phyloP scores from a whole-genome alignment of 2,888 invertebrate species.

The Ditula angustiorana region DNA sequence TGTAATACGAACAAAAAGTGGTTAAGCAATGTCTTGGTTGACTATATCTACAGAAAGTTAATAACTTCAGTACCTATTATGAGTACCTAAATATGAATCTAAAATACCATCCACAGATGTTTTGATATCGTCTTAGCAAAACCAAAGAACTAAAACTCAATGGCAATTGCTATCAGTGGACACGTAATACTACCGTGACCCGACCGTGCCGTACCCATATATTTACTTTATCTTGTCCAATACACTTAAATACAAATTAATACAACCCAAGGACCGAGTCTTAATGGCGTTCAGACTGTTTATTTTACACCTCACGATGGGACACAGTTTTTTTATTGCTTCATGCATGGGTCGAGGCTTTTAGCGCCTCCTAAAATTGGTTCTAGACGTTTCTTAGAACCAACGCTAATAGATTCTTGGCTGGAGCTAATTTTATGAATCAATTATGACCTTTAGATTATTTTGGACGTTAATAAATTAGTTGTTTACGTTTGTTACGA shows the following conservation, averaged over 20 bases:
- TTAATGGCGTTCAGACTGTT: conserved; percentile 81
- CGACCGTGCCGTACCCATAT: conserved; percentile 69
- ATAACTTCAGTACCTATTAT: not conserved
- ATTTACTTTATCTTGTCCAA: conserved; percentile 84
- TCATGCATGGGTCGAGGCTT: conserved; percentile 57
- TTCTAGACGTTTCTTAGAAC: conserved; percentile 57
- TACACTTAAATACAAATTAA: conserved; percentile 86
- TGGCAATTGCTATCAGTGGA: conserved; percentile 37
- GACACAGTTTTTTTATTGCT: conserved; percentile 72
- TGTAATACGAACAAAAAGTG: too few species aligned
- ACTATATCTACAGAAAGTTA: too few species aligned
- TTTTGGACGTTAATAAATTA: conserved; percentile 2
- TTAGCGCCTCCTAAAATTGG: conserved; percentile 71
- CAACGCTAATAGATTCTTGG: conserved; percentile 52
- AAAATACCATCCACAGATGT: too few species aligned
- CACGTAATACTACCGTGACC: conserved; percentile 66
- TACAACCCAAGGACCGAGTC: conserved; percentile 79
- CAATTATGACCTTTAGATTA: conserved; percentile 15
- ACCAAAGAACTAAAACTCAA: conserved; percentile 6
- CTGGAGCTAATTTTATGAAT: conserved; percentile 22
- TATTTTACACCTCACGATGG: conserved; percentile 82
- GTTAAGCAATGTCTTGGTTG: too few species aligned
- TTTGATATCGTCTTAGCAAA: too few species aligned
- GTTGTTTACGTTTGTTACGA: not conserved
- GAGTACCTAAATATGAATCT: not conserved